These are phyloP conservation scores for Pachliopta kotzebuea DNA, from an alignment of 2,888 invertebrate genomes.

Conservation along the genomic window DNA sequence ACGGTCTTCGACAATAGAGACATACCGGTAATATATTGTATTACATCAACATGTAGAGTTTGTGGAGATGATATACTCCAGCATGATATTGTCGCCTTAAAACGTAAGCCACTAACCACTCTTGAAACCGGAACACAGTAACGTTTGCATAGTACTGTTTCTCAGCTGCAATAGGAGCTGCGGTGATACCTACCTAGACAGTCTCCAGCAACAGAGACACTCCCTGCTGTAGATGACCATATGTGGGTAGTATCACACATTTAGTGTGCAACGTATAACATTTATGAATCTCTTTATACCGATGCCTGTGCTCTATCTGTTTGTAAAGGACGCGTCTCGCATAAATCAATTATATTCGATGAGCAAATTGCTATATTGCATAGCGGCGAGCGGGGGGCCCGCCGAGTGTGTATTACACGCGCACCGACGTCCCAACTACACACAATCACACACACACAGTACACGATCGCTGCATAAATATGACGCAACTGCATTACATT, in stretches of 20 bases:
- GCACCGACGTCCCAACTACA: not conserved
- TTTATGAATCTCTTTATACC: not conserved
- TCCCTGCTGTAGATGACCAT: too few relatives aligned
- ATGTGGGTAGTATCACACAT: not conserved
- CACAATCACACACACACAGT: not conserved
- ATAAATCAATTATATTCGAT: conserved; percentile 78
- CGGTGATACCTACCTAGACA: too few relatives aligned
- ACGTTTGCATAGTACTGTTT: too few relatives aligned
- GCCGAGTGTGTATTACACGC: not conserved
- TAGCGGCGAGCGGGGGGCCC: conserved; percentile 36
- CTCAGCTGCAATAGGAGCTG: too few relatives aligned
- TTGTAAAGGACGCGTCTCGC: conserved; percentile 53
- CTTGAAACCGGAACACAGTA: too few relatives aligned
- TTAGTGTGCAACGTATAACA: not conserved
- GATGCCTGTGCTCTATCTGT: conserved; percentile 12
- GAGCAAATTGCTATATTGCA: conserved; percentile 64
- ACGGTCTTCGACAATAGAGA: too few relatives aligned
- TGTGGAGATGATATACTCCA: too few relatives aligned
- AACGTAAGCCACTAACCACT: too few relatives aligned
- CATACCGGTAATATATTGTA: too few relatives aligned
- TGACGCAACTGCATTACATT: conserved; percentile 24
- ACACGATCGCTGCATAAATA: not conserved
- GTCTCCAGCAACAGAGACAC: too few relatives aligned
- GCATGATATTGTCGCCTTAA: too few relatives aligned
- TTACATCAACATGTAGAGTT: too few relatives aligned